A percentile compares a stretch with the other conserved stretches of the same genome.
phyloP scores from a whole-genome alignment of 2,113 vertebrate genomes.

The Poecile atricapillus region DNA sequence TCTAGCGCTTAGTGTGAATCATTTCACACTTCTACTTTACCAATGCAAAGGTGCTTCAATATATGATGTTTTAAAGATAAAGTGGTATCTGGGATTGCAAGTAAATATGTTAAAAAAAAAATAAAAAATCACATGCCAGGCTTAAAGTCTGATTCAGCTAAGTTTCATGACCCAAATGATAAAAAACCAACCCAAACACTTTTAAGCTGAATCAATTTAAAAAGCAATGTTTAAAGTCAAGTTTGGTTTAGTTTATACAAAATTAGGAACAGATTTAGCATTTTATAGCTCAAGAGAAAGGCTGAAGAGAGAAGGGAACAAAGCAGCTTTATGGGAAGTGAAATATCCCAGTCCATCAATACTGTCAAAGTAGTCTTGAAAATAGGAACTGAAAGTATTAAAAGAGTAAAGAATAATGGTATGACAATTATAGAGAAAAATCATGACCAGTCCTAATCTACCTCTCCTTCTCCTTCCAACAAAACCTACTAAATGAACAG shows the following conservation, averaged over 20 bases:
- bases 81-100: neutral
- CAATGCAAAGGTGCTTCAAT: neutral
- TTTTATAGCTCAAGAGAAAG: neutral
- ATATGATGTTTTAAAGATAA: neutral
- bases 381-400: neutral
- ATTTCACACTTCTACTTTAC: neutral
- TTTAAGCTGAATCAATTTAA: neutral
- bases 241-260: neutral
- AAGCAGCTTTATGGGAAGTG: neutral
- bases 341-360: neutral
- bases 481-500: neutral
- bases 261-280: neutral
- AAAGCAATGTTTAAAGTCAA: neutral
- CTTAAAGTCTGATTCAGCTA: neutral
- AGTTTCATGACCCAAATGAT: neutral
- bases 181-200: neutral
- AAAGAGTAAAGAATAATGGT: neutral
- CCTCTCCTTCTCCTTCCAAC: neutral
- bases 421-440: neutral
- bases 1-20: neutral
- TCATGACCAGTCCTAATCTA: neutral
- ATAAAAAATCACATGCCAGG: neutral
- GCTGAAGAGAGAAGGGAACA: neutral
- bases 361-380: neutral
- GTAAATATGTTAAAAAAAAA: neutral